Evolutionary conservation across 1,140 invertebrate species (phyloP), one percentile per base, ranked within the genome.

Genomic region (Helicoverpa zea): DNA sequence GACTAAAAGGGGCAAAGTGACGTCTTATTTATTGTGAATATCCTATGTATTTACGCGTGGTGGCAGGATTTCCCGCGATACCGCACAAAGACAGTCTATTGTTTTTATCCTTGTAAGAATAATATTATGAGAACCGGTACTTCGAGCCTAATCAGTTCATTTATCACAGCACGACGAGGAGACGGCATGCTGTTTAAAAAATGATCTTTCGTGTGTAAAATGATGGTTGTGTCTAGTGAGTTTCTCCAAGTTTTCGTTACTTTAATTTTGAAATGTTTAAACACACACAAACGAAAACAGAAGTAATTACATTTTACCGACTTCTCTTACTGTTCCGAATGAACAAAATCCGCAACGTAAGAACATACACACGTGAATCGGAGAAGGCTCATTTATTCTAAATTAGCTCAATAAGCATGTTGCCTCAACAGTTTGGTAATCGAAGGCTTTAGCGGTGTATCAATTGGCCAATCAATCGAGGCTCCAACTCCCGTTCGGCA

Each of bases 401-500:
- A 75, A 75, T 63, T 75, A 75, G 54, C 43, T 61, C 51, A 73
- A 73, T 54, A 75, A 58, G 35, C 73, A 49, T 75, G 56, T 63
- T 59, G n/a, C 35, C 73, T 35, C 59, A 81, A 83, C 79, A 64
- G 82, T 83, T 86, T 80, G 73, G 75, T 66, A 83, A 86, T 56
- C 64, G 70, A 70, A 58, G 74, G 68, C 75, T 85, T 88, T 89
- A 86, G 86, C 81, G 86, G 87, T 78, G 82, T 86, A 84, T 90
- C 91, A 79, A 91, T 92, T 90, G 86, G 89, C 88, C 83, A 92
- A 92, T 92, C 89, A 89, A 91, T 90, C 82, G 81, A 72, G 64
- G 63, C 80, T 49, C 47, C 52, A 18, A 47, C 63, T 73, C 84
- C 80, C 81, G 83, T 87, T 87, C 86, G 79, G 66, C 86, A 84